These are phyloP conservation scores for Chondrilla cf. caribensis DNA, from an alignment of 37 sponge, comb jelly and placozoan species.

Conservation along the genomic window DNA sequence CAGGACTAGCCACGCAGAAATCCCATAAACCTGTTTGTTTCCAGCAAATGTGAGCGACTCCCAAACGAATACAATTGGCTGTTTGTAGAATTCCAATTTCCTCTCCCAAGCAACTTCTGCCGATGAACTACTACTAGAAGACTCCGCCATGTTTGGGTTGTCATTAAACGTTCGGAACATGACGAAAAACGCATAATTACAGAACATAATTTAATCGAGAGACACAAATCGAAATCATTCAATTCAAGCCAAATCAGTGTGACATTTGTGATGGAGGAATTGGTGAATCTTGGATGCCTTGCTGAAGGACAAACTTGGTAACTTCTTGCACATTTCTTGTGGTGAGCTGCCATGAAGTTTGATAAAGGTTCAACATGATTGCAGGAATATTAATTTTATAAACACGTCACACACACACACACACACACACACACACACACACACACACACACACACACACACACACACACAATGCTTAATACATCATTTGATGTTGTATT, in stretches of 20 bases:
- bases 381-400: too few species aligned
- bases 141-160: too few species aligned
- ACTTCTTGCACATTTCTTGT: constrained; percentile 2
- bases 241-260: neutral
- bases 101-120: neutral
- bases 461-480: too few species aligned
- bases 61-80: neutral
- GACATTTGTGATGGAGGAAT: constrained; percentile 26
- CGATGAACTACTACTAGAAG: too few species aligned
- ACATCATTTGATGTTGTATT: too few species aligned
- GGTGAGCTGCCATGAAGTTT: constrained; percentile 7
- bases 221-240: neutral
- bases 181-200: neutral
- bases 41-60: constrained; percentile 5
- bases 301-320: constrained; percentile 8
- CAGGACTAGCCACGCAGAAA: neutral
- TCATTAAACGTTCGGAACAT: too few species aligned
- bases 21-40: neutral
- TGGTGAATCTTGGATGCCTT: constrained; percentile 6
- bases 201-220: neutral
- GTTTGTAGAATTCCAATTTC: neutral
- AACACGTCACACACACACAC: too few species aligned
- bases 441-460: too few species aligned
- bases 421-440: too few species aligned
- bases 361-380: too few species aligned